phyloP scores from a whole-genome alignment of 1,140 invertebrate species.

The Platyura marginata region DNA sequence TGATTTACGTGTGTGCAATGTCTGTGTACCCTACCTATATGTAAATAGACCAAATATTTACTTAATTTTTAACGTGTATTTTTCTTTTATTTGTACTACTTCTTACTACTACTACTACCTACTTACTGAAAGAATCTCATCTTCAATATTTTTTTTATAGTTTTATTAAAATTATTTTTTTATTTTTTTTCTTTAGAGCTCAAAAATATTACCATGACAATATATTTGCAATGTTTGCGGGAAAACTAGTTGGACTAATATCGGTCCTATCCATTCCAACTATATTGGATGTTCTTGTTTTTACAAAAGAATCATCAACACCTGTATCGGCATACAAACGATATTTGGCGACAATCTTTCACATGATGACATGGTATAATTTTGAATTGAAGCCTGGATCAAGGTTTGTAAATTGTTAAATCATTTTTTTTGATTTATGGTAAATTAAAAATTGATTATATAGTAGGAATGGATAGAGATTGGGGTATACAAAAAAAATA shows the following conservation, averaged over 20 bases:
- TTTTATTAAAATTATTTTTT: not conserved
- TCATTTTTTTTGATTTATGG: not conserved
- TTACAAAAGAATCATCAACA: constrained; percentile 41
- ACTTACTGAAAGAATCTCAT: not conserved
- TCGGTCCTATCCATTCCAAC: constrained; percentile 39
- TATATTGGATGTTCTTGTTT: constrained; percentile 39
- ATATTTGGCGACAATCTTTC: constrained; percentile 52
- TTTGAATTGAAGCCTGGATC: constrained; percentile 33
- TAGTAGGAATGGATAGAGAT: too few relatives aligned
- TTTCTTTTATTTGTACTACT: too few relatives aligned
- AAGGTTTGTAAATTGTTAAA: constrained; percentile 24
- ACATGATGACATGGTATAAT: constrained; percentile 55
- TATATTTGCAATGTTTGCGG: constrained; percentile 33
- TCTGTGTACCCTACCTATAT: too few relatives aligned
- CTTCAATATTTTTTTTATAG: not conserved
- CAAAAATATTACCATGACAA: constrained; percentile 41
- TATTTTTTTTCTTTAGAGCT: constrained; percentile 28
- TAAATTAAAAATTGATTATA: too few relatives aligned
- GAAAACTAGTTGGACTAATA: constrained; percentile 40
- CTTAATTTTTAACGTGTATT: too few relatives aligned
- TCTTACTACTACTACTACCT: too few relatives aligned
- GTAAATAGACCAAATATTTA: too few relatives aligned
- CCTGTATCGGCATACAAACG: constrained; percentile 47
- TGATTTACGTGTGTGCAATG: too few relatives aligned
- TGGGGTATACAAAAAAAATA: too few relatives aligned